Evolutionary conservation across 1,140 invertebrate species (phyloP).

Genomic region (Grapholita molesta): DNA sequence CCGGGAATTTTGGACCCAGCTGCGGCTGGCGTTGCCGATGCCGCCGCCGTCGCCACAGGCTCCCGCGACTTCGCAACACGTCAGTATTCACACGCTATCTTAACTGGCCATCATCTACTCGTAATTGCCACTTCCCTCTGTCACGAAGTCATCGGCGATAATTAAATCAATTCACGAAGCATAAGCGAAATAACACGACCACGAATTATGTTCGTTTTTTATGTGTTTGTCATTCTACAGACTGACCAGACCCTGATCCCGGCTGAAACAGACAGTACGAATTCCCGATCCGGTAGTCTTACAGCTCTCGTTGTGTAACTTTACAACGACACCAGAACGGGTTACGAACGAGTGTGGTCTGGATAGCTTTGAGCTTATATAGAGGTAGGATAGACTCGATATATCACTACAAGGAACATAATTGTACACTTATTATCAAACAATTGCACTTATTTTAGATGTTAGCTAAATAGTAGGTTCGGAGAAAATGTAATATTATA

Average conservation of each 20-base stretch:
- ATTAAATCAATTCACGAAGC: neutral
- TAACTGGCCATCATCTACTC: neutral
- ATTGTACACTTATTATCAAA: neutral
- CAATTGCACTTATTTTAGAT: too few relatives aligned
- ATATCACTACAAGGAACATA: neutral
- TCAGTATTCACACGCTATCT: neutral
- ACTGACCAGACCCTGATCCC: conserved; percentile 20
- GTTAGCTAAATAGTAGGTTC: too few relatives aligned
- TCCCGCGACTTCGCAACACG: neutral
- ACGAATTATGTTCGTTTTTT: neutral
- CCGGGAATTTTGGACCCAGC: conserved; percentile 68
- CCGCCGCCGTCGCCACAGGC: conserved; percentile 35
- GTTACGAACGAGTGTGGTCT: neutral
- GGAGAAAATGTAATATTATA: too few relatives aligned
- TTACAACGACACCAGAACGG: neutral
- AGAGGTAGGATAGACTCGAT: too few relatives aligned
- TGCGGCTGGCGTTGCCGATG: conserved; percentile 65
- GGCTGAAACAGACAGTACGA: conserved; percentile 45
- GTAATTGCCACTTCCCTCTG: neutral
- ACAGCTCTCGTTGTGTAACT: conserved; percentile 54
- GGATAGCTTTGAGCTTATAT: too few relatives aligned
- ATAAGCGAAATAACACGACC: neutral
- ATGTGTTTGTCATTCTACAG: neutral
- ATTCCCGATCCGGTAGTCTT: conserved; percentile 57
- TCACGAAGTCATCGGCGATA: neutral